Base-by-base conservation (phyloP, 2,113 vertebrate species). In the Charina bottae region DNA sequence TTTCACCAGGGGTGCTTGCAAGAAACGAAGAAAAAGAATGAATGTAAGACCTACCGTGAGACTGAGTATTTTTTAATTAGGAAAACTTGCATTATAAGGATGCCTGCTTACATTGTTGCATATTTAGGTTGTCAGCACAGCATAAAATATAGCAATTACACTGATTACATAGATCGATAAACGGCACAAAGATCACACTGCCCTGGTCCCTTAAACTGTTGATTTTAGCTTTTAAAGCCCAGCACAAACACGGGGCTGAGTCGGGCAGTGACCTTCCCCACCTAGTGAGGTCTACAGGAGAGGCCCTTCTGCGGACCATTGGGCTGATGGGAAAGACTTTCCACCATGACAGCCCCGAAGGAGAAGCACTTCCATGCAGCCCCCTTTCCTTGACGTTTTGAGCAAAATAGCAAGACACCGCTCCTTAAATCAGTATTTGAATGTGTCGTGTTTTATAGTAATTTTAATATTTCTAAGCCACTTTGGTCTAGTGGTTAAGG, bases 1-100 rank as follows among this genome's bases (percentile, higher is more conserved):
- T 94, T 92, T 98, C 98, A 89, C 96, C 93, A 1, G 93, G 95
- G 95, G 91, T 94, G 92, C 98, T 98, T 94, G 24, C 87, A 88
- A 92, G 68, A 94, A 96, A 96, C 58, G 56, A 62, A 96, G 95
- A 78, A 10, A 33, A 46, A 5, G 6, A 2, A n/a, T 23, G 42
- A 92, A 55, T 56, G 94, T 33, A 56, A 88, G 92, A 91, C 58
- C 28, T 92, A 37, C 12, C 0, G 56, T 60, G 90, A 93, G 84
- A 92, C 23, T 72, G 2, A 60, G 5, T 55, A 5, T 8, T 37
- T 37, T 72, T 37, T 7, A 37, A 37, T n/a, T 78, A n/a, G 19
- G 68, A 19, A 37, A 78, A 78, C 15, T 37, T n/a, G 33, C 6
- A 72, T 72, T 7, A 17, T n/a, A 78, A 6, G 17, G 68, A 19